These are phyloP conservation scores for Megalopta genalis DNA, from an alignment of 1,140 invertebrate genomes.

Conservation along the genomic window DNA sequence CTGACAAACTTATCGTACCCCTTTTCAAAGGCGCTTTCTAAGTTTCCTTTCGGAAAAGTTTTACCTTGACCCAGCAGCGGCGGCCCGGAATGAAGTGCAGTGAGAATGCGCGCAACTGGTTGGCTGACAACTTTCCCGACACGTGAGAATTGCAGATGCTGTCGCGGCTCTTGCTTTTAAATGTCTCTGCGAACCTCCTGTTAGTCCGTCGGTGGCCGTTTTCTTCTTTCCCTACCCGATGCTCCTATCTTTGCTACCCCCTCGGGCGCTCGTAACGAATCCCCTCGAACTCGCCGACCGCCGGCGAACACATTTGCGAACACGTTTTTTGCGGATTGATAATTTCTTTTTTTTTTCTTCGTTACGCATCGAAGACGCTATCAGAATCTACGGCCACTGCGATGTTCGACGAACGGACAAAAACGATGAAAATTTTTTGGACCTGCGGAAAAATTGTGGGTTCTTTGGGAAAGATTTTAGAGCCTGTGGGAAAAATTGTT, in stretches of 20 bases:
- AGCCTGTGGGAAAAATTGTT: too few relatives aligned
- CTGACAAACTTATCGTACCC: conserved; percentile 41
- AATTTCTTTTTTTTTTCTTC: too few relatives aligned
- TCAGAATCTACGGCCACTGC: too few relatives aligned
- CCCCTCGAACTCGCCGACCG: not conserved
- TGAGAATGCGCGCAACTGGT: conserved; percentile 56
- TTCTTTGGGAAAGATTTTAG: too few relatives aligned
- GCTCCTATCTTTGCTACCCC: not conserved
- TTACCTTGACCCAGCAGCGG: conserved; percentile 52
- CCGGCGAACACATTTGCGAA: too few relatives aligned
- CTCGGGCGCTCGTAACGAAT: not conserved
- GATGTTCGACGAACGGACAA: too few relatives aligned
- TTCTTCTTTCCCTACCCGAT: conserved; percentile 14
- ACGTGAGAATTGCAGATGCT: conserved; percentile 57
- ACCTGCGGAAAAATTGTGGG: too few relatives aligned
- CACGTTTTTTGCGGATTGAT: not conserved
- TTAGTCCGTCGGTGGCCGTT: conserved; percentile 15
- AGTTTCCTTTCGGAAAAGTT: conserved; percentile 47
- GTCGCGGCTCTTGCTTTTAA: conserved; percentile 36
- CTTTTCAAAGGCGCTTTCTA: conserved; percentile 10
- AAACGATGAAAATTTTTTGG: too few relatives aligned
- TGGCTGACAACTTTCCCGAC: conserved; percentile 52
- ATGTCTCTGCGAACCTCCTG: conserved; percentile 39
- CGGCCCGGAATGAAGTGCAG: conserved; percentile 34
- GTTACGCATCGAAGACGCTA: too few relatives aligned